Base-by-base conservation (phyloP, 1,140 invertebrate genomes). In the Nymphalis io region DNA sequence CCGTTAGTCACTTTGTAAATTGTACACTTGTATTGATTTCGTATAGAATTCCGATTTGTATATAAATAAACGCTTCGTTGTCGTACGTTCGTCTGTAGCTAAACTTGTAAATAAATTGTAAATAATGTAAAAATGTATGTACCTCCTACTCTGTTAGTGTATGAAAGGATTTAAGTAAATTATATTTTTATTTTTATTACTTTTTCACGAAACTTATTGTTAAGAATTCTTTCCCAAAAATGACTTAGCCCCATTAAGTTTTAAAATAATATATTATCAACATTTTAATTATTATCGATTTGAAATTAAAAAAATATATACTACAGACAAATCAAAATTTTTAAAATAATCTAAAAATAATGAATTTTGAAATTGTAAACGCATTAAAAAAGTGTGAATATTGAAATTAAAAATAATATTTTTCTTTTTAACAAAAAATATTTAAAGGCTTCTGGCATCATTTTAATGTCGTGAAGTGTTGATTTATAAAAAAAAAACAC, bases 181-280 rank as follows among this genome's bases (percentile, higher is more conserved):
- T 33, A 5, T 33, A 27, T 81, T 79, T 83, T 77, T 78, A 78
- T 81, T 81, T 79, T 81, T 82, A 74, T 83, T 80, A 76, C 68
- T 72, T 73, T 75, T 81, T 74, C 70, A 72, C 65, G 60, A 70
- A 68, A 70, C 73, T 75, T 73, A 69, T 63, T 73, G 67, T 71
- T 73, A 73, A 72, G 73, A 71, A 71, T 78, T 78, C 77, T 77
- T 5, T 18, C 79, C 75, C 46, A 76, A 81, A 82, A 78, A 75
- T 44, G 77, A 60, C 51, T 78, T 80, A 84, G 80, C 81, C 79
- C 75, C 59, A 80, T 77, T 61, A 68, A 81, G 74, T 80, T 80
- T 80, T 81, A 88, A 83, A 68, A 72, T n/a, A 23, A n/a, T 15
- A 46, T 46, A 48, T 18, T 55, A 2, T 23, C 23, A n/a, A 44